Percentiles rank a stretch among this genome's conserved stretches.
Evolutionary conservation across 2,888 invertebrate genomes (phyloP).

Genomic region (Pasiphila rectangulata): DNA sequence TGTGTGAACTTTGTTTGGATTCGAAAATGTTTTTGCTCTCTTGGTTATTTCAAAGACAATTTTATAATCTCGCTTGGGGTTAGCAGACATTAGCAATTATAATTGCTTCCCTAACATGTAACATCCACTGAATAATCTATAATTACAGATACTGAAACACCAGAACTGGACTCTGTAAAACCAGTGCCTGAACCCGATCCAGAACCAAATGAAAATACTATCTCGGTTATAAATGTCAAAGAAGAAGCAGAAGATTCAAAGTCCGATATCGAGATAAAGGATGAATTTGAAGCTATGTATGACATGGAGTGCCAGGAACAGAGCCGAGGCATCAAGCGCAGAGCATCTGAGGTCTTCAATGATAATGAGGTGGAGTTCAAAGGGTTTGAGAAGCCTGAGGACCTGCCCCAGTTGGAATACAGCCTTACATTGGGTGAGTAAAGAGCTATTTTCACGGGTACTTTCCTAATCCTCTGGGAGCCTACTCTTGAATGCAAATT

Average conservation of each 20-base stretch:
- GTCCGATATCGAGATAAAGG: slow-evolving; percentile 12
- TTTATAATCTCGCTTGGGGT: slow-evolving; percentile 13
- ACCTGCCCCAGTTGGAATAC: slow-evolving; percentile 45
- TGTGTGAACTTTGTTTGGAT: not conserved
- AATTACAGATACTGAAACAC: not conserved
- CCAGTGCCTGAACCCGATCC: slow-evolving; percentile 7
- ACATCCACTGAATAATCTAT: not conserved
- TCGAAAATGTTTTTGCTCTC: slow-evolving; percentile 18
- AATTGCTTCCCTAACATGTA: no score
- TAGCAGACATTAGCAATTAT: slow-evolving; percentile 1
- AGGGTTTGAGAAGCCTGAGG: slow-evolving; percentile 57
- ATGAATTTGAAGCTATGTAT: slow-evolving; percentile 22
- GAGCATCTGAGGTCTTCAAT: slow-evolving; percentile 64
- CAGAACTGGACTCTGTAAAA: not conserved
- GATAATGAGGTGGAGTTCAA: slow-evolving; percentile 60
- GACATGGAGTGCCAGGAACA: slow-evolving; percentile 34
- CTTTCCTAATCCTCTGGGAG: no score
- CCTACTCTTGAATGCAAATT: no score
- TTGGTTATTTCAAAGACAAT: slow-evolving; percentile 21
- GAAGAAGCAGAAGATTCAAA: slow-evolving; percentile 23
- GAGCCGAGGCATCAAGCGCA: slow-evolving; percentile 60
- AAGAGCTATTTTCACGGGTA: no score
- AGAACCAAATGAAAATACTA: slow-evolving; percentile 1
- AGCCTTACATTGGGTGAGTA: slow-evolving; percentile 58
- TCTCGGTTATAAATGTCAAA: slow-evolving; percentile 14